phyloP scores from a whole-genome alignment of 1,140 invertebrate genomes.

The Penaeus indicus region DNA sequence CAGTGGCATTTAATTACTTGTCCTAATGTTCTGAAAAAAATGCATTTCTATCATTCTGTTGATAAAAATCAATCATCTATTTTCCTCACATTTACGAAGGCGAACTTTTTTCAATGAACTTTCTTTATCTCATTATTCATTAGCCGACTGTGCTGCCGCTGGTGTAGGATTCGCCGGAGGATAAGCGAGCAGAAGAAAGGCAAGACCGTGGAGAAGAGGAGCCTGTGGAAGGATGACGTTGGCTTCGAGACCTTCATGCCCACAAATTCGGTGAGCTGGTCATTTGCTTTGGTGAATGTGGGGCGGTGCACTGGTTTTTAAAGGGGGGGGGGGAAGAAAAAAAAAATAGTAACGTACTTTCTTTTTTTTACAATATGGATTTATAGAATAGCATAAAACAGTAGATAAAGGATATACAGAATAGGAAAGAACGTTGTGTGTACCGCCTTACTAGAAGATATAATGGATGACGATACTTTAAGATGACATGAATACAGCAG shows the following conservation, averaged over 20 bases:
- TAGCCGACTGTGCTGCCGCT: slow-evolving; percentile 67
- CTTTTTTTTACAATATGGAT: no score
- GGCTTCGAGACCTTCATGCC: slow-evolving; percentile 69
- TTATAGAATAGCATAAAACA: background rate
- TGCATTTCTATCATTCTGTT: background rate
- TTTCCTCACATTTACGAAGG: background rate
- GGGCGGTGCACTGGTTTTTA: no score
- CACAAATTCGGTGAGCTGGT: slow-evolving; percentile 65
- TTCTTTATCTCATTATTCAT: background rate
- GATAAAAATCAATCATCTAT: background rate
- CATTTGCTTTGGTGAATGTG: background rate
- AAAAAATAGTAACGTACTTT: no score
- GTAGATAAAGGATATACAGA: slow-evolving; percentile 26
- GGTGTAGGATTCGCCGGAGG: slow-evolving; percentile 66
- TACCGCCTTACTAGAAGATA: no score
- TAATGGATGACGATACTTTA: background rate
- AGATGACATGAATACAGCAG: slow-evolving; percentile 69
- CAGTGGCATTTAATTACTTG: background rate
- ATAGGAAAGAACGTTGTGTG: background rate
- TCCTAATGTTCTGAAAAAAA: no score
- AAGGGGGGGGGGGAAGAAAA: no score
- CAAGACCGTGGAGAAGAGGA: slow-evolving; percentile 31
- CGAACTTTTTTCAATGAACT: background rate
- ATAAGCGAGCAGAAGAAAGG: slow-evolving; percentile 56
- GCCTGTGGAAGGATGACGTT: slow-evolving; percentile 66